Evolutionary conservation across 2,888 invertebrate species (phyloP), one percentile per base, ranked within the genome.

Genomic region (Myopa tessellatipennis): DNA sequence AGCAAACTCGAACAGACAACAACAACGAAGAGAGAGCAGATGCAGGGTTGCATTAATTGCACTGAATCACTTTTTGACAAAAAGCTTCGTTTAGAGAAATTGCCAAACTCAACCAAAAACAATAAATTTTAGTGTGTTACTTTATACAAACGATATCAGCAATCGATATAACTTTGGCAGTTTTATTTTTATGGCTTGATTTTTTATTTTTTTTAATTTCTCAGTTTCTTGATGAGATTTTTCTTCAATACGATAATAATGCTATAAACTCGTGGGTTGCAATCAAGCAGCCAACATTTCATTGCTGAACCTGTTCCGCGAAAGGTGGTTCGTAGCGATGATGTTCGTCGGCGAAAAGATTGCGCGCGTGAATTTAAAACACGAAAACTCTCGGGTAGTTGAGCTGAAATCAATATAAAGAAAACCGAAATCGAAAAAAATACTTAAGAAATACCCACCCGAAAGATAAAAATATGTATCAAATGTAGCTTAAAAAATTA

Each of bases 251-350:
- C 36, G 45, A 55, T 55, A 55, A 4, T n/a, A 10, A 12, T 38
- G 74, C 83, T 85, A 85, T 84, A 85, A 85, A 84, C 85, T 80
- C 81, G 52, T 78, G 83, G 79, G 78, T 81, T 81, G 72, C 82
- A 83, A 83, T 81, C 80, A 81, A 82, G 76, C 82, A 80, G 80
- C 83, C 80, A 84, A 84, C 85, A 86, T 82, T 86, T 83, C 81
- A 81, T 76, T 79, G 77, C 79, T 77, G 79, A 82, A 80, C 79
- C 77, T 73, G 38, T 73, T 76, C 74, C 63, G 65, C 65, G 74
- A 45, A 52, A 34, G 74, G 38, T 74, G 65, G 18, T 74, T 65
- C 14, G 34, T 65, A 26, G 8, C 14, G 52, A 26, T 26, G 18
- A n/a, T 45, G 14, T 8, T 16, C 40, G 26, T 50, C 18, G 34